Conservation (phyloP, 1,140 invertebrate genomes). For the Papilio polyxenes region DNA sequence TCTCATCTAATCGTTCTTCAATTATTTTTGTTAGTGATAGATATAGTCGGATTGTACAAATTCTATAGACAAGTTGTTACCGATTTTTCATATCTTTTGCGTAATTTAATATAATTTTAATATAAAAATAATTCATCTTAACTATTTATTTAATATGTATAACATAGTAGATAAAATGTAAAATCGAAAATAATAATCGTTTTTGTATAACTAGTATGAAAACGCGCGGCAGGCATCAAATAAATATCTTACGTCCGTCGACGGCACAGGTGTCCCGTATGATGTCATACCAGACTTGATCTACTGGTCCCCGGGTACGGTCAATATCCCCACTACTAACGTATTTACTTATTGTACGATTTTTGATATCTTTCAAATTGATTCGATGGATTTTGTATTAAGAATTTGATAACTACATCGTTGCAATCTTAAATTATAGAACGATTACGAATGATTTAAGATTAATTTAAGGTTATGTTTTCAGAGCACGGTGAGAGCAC, state of each 20-base stretch:
- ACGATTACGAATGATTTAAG: not conserved
- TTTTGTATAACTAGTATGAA: not conserved
- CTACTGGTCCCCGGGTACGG: slow-evolving; percentile 2
- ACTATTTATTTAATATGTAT: too few relatives aligned
- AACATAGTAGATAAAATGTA: not conserved
- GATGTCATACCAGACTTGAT: slow-evolving; percentile 15
- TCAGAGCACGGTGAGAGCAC: slow-evolving; percentile 85
- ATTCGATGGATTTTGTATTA: not conserved
- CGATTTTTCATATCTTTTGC: too few relatives aligned
- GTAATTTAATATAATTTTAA: too few relatives aligned
- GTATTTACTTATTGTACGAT: not conserved
- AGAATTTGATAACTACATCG: not conserved
- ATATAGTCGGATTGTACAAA: too few relatives aligned
- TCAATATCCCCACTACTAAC: not conserved
- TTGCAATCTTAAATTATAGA: not conserved
- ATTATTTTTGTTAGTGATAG: not conserved
- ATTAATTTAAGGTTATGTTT: slow-evolving; percentile 70
- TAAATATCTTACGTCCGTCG: slow-evolving; percentile 7
- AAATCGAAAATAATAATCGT: not conserved
- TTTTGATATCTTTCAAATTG: not conserved
- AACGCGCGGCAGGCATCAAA: not conserved
- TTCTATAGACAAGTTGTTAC: too few relatives aligned
- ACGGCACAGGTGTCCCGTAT: slow-evolving; percentile 10
- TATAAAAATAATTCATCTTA: too few relatives aligned
- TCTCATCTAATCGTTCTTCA: not conserved